Evolutionary conservation across 2,113 vertebrate species (phyloP).

Genomic region (Tinamus guttatus): DNA sequence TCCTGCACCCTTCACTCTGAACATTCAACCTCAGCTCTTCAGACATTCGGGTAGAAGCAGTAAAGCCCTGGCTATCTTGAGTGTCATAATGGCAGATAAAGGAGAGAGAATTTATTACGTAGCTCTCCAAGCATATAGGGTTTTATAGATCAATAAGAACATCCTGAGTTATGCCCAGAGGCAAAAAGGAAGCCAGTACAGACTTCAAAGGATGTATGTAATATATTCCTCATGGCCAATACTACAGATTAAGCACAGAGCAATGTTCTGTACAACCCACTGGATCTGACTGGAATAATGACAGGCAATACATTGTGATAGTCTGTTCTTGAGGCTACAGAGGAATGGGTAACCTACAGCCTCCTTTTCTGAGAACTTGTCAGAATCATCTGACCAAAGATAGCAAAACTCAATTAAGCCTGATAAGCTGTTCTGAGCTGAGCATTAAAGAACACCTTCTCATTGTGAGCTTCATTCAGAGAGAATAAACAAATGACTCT

Average conservation of each 20-base stretch:
- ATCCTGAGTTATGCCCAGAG: slow-evolving; percentile 61
- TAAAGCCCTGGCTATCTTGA: neutral
- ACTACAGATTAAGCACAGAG: slow-evolving; percentile 55
- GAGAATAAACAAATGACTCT: neutral
- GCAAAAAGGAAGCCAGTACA: slow-evolving; percentile 67
- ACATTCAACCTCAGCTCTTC: neutral
- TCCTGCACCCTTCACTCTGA: neutral
- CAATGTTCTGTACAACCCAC: slow-evolving; percentile 21
- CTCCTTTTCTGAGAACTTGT: neutral
- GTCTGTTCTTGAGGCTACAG: neutral
- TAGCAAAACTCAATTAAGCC: neutral
- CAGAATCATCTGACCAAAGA: neutral
- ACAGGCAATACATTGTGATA: neutral
- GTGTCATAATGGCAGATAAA: slow-evolving; percentile 55
- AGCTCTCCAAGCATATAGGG: slow-evolving; percentile 52
- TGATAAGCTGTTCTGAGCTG: neutral
- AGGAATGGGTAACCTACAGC: neutral
- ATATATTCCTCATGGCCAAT: slow-evolving; percentile 67
- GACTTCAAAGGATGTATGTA: slow-evolving; percentile 68
- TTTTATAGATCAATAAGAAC: slow-evolving; percentile 74
- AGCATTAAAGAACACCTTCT: neutral
- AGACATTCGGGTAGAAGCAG: neutral
- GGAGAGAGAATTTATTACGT: slow-evolving; percentile 66
- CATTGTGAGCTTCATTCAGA: neutral
- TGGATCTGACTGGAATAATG: neutral